Evolutionary conservation across 2,113 vertebrate species (phyloP), one percentile per base, ranked within the genome.

Genomic region (Cranoglanis bouderius): DNA sequence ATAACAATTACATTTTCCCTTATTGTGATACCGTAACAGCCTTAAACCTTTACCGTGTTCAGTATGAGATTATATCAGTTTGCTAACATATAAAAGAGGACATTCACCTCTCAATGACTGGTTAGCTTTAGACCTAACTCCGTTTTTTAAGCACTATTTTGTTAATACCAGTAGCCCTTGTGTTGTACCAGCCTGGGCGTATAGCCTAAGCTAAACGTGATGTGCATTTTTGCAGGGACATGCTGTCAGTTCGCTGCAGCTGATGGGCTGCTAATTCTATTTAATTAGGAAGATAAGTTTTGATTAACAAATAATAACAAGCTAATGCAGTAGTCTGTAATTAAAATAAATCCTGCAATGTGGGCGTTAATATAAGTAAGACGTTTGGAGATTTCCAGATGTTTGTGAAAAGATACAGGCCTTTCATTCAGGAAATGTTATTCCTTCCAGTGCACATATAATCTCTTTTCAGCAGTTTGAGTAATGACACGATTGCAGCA

Each of bases 381-480:
- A 0, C 35, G 55, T 61, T 57, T 83, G 35, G 55, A 61, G 81
- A 40, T 26, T 83, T 83, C 81, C 81, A 83, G 81, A 83, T 83
- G 81, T 83, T 83, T 61, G 6, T 83, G 57, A 35, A 61, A 26
- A 59, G 21, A 59, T 43, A 26, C 35, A 57, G 81, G 24, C 55
- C 51, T 82, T 83, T 83, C 35, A 61, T 83, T 83, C 55, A 61
- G 19, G 81, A 82, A 57, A 24, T 59, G n/a, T 12, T 55, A 29
- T 29, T 43, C 57, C 81, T 61, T 43, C 16, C 35, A 8, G 21
- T 61, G 35, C 55, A 61, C 19, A 40, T 6, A 59, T 61, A 6
- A 40, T 29, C 5, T 14, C 7, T 26, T 40, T 55, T 7, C 1
- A 40, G 57, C 81, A 14, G 5, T 53, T 53, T 19, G 29, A 32